Evolutionary conservation across 2,888 invertebrate species (phyloP), one percentile per base, ranked within the genome.

Genomic region (Phalangium opilio): DNA sequence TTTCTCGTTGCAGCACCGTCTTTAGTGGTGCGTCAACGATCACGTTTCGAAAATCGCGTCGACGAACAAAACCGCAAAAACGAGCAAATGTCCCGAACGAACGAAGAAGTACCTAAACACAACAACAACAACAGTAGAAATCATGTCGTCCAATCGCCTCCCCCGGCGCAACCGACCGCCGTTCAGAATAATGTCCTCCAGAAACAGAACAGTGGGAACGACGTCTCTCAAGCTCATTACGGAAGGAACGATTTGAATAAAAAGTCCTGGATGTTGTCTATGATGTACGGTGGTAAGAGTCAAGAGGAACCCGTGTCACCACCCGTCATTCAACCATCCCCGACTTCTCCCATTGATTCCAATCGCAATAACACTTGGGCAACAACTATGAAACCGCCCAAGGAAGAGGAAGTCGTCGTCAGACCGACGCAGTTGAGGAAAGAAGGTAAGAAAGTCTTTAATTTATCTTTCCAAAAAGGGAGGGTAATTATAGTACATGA

Each of bases 191-290:
- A 27, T 27, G 27, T 27, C 27, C 33, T 43, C 7, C 35, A 33
- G 41, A 44, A 44, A 44, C 39, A 38, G 18, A 33, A 33, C 12
- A 43, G 43, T 17, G 12, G 17, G 20, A 57, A 61, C 17, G 63
- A 63, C 48, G 15, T 19, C 7, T 27, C 21, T 20, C 42, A 2
- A 36, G 35, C 44, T 41, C 15, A 47, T 41, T 47, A 46, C 17
- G 49, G 34, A 35, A 59, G 54, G 60, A 61, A 45, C 10, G 44
- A 49, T 41, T 58, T 60, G 14, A 63, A 63, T 48, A 65, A 64
- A 50, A 60, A 62, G 45, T 59, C 65, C 4, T 67, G 67, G 67
- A 58, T 63, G 52, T 54, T 64, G 49, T 64, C 65, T 45, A 64
- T 64, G 61, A 62, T 63, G 60, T 62, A 62, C 43, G 58, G 61